Percentiles rank a stretch among this genome's conserved stretches.
Evolutionary conservation across 1,140 invertebrate species (phyloP).

Genomic region (Thereuonema tuberculata): DNA sequence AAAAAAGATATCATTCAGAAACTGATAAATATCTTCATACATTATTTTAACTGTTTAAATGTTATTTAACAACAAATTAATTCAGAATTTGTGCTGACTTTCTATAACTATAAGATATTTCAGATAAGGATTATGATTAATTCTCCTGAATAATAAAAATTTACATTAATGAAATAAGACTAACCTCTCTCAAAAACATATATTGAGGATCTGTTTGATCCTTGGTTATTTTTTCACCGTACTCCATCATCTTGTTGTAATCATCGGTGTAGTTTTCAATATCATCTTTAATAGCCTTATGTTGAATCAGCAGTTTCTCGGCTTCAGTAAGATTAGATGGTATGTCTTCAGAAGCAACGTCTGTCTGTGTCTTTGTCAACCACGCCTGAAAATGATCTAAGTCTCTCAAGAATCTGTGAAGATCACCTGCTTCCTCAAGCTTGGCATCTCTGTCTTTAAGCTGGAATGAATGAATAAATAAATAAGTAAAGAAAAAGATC

Average conservation of each 20-base stretch:
- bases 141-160: too few relatives aligned
- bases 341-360: slow-evolving; percentile 95
- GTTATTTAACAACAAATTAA: too few relatives aligned
- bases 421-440: slow-evolving; percentile 93
- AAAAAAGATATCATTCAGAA: too few relatives aligned
- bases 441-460: slow-evolving; percentile 94
- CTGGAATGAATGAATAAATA: slow-evolving; percentile 29
- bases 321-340: slow-evolving; percentile 92
- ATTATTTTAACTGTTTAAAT: too few relatives aligned
- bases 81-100: too few relatives aligned
- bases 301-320: slow-evolving; percentile 85
- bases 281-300: slow-evolving; percentile 95
- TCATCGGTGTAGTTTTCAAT: slow-evolving; percentile 98
- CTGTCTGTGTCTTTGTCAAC: slow-evolving; percentile 94
- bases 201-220: slow-evolving; percentile 84
- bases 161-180: not conserved
- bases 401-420: slow-evolving; percentile 95
- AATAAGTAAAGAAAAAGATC: not conserved
- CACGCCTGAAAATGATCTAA: slow-evolving; percentile 99
- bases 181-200: slow-evolving; percentile 84
- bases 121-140: too few relatives aligned
- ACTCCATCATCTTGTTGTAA: slow-evolving; percentile 98
- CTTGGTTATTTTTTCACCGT: slow-evolving; percentile 85
- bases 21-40: too few relatives aligned
- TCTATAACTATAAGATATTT: too few relatives aligned